Conservation (phyloP, 2,888 invertebrate genomes). For the Fragum sueziense region DNA sequence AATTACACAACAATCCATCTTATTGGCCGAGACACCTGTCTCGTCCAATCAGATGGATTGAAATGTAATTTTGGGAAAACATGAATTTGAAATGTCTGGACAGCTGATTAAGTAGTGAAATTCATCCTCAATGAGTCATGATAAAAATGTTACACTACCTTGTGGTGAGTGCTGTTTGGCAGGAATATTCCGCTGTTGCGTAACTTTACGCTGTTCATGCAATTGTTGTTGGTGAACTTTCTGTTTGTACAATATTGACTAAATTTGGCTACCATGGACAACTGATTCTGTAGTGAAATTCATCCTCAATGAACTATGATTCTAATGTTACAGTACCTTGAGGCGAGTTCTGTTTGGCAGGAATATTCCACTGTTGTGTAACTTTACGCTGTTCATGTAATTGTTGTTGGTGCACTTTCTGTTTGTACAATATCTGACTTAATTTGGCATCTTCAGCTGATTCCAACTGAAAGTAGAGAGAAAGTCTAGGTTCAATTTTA, state of each 20-base stretch:
- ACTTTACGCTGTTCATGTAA: constrained; percentile 57
- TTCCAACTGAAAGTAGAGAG: constrained; percentile 86
- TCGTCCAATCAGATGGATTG: too few species aligned
- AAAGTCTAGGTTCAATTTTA: too few species aligned
- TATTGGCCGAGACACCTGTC: too few species aligned
- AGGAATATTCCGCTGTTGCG: constrained; percentile 54
- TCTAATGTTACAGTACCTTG: constrained; percentile 32
- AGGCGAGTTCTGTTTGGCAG: constrained; percentile 44
- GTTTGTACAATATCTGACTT: constrained; percentile 92
- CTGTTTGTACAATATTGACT: constrained; percentile 94
- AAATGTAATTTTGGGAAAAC: too few species aligned
- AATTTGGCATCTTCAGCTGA: constrained; percentile 93
- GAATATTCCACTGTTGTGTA: constrained; percentile 53
- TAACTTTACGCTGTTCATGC: constrained; percentile 36
- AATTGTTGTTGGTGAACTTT: constrained; percentile 90
- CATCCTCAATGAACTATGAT: not conserved
- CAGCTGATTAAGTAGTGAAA: too few species aligned
- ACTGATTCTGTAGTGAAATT: too few species aligned
- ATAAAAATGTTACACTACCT: constrained; percentile 23
- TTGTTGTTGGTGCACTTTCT: constrained; percentile 91
- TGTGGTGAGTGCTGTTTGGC: constrained; percentile 46
- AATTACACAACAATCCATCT: too few species aligned
- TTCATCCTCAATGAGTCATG: not conserved
- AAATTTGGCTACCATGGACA: too few species aligned
- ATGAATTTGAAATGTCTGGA: too few species aligned